Evolutionary conservation across 2,113 vertebrate genomes (phyloP).

Genomic region (Triplophysa rosa): DNA sequence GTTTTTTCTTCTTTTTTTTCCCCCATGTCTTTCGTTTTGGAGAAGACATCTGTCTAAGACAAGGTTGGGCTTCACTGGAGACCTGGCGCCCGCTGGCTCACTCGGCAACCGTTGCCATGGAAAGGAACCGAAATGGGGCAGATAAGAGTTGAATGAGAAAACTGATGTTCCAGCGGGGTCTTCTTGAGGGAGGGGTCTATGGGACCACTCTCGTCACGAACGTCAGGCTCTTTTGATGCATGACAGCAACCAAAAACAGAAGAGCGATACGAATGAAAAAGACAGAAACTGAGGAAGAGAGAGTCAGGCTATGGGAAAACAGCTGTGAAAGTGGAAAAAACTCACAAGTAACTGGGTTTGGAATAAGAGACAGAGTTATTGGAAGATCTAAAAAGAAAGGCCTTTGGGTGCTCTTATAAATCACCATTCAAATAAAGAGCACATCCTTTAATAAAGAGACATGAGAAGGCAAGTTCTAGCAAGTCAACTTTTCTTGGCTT

Average conservation of each 20-base stretch:
- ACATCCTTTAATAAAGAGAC: slow-evolving; percentile 31
- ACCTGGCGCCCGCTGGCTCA: slow-evolving; percentile 60
- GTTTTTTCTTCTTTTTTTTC: background rate
- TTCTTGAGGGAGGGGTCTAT: slow-evolving; percentile 62
- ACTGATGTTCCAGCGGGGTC: slow-evolving; percentile 54
- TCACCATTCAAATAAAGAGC: slow-evolving; percentile 35
- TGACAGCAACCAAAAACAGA: slow-evolving; percentile 52
- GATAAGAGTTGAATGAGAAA: slow-evolving; percentile 72
- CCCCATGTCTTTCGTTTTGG: slow-evolving; percentile 1
- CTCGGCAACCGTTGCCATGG: slow-evolving; percentile 66
- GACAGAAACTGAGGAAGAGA: slow-evolving; percentile 37
- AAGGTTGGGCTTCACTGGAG: slow-evolving; percentile 70
- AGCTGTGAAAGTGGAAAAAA: slow-evolving; percentile 8
- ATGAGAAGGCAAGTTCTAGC: slow-evolving; percentile 2
- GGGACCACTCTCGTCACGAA: slow-evolving; percentile 73
- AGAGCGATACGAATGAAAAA: slow-evolving; percentile 45
- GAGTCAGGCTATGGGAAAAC: slow-evolving; percentile 16
- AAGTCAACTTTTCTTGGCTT: slow-evolving; percentile 9
- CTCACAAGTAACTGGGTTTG: background rate
- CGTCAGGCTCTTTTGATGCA: slow-evolving; percentile 71
- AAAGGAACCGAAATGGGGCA: slow-evolving; percentile 74
- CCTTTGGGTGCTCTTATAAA: slow-evolving; percentile 27
- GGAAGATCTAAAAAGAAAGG: slow-evolving; percentile 20
- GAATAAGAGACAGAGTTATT: background rate
- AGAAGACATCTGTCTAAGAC: slow-evolving; percentile 69